These are phyloP conservation scores for Onychomys arenicola DNA, from an alignment of 2,797 vertebrate genomes.

Conservation along the genomic window DNA sequence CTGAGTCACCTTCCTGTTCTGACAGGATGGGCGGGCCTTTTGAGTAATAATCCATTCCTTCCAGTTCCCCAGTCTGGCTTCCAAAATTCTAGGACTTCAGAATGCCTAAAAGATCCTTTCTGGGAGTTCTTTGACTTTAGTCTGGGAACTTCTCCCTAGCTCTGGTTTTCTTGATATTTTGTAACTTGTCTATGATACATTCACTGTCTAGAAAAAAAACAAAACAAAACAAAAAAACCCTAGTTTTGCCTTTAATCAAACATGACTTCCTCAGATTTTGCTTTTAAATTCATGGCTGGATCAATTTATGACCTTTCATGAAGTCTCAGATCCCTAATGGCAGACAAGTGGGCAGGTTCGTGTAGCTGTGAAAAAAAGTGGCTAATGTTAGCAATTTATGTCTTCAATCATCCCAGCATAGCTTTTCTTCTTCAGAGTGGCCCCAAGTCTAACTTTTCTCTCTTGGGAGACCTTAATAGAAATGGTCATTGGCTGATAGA, in stretches of 20 bases:
- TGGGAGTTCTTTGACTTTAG: constrained; percentile 41
- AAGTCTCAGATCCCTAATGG: neutral
- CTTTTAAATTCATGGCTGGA: neutral
- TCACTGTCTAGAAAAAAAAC: neutral
- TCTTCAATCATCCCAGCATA: neutral
- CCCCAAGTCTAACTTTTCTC: neutral
- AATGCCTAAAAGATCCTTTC: neutral
- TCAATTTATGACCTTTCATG: constrained; percentile 30
- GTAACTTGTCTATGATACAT: constrained; percentile 17
- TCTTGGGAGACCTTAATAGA: neutral
- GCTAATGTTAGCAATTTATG: neutral
- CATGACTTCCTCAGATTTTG: constrained; percentile 38
- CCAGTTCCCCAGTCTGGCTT: neutral
- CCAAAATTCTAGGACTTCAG: constrained; percentile 35
- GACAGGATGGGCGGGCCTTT: neutral
- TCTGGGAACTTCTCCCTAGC: neutral
- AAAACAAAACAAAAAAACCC: neutral
- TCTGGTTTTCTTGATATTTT: constrained; percentile 48
- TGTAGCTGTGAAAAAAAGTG: neutral
- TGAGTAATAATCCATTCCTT: neutral
- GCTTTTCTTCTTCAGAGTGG: neutral
- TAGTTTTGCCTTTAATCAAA: constrained; percentile 31
- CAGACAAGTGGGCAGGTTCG: neutral
- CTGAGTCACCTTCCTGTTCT: neutral
- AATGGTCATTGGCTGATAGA: neutral